Conservation (phyloP, 2,113 vertebrate genomes). For the Xiphorhynchus elegans region DNA sequence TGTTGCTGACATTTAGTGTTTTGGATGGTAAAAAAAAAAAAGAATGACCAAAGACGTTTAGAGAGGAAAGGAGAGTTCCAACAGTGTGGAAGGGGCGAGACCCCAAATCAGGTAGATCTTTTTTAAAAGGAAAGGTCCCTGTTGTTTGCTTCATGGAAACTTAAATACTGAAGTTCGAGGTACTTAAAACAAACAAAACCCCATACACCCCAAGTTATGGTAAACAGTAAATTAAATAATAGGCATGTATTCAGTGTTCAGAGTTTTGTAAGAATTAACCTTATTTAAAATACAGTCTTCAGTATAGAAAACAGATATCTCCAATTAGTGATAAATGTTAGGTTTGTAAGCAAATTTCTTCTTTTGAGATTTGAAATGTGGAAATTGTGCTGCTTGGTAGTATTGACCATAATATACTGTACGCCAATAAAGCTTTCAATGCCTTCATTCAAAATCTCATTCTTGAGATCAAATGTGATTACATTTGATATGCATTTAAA, state of each 20-base stretch:
- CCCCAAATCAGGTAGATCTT: fast-evolving
- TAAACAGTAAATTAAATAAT: not conserved
- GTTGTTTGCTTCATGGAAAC: not conserved
- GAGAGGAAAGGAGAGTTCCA: not conserved
- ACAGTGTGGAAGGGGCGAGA: not conserved
- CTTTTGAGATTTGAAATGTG: not conserved
- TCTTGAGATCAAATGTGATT: not conserved
- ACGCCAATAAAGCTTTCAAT: not conserved
- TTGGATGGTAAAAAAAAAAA: not conserved
- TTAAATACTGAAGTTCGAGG: not conserved
- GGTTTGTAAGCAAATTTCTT: not conserved
- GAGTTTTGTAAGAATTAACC: not conserved
- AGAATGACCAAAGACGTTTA: not conserved
- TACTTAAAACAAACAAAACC: not conserved
- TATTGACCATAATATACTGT: not conserved
- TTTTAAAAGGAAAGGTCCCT: not conserved
- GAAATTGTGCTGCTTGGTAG: not conserved
- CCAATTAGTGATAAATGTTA: not conserved
- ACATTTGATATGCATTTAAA: not conserved
- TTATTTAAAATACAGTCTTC: not conserved
- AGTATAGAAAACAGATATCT: not conserved
- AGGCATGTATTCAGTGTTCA: not conserved
- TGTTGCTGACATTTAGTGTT: not conserved
- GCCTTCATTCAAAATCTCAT: not conserved
- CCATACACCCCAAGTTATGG: not conserved